Evolutionary conservation across 2,888 invertebrate genomes (phyloP).

Genomic region (Eretmocerus hayati): DNA sequence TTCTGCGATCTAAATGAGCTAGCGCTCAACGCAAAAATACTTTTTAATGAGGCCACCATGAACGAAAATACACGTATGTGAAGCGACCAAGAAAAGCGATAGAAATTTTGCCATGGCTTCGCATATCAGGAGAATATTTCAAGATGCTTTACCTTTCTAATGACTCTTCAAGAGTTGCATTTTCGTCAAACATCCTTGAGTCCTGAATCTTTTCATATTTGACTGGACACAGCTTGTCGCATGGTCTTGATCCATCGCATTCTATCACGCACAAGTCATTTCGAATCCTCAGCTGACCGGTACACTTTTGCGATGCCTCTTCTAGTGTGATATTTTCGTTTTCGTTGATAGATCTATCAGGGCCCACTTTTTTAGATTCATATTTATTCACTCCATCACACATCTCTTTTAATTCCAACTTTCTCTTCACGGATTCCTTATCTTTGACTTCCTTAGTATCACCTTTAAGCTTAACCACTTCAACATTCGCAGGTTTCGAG

Average conservation of each 20-base stretch:
- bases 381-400: background rate
- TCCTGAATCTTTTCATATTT: slow-evolving; percentile 42
- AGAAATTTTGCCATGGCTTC: no score
- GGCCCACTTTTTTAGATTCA: slow-evolving; percentile 6
- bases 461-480: slow-evolving; percentile 8
- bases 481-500: slow-evolving; percentile 11
- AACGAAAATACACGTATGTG: no score
- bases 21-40: no score
- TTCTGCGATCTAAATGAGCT: no score
- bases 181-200: slow-evolving; percentile 41
- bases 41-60: no score
- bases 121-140: no score
- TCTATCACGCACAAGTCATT: slow-evolving; percentile 40
- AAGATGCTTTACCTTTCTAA: slow-evolving; percentile 34
- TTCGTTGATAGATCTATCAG: slow-evolving; percentile 1
- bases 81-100: no score
- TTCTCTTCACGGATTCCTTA: slow-evolving; percentile 1
- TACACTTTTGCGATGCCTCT: slow-evolving; percentile 12
- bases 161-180: slow-evolving; percentile 41
- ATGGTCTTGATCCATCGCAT: slow-evolving; percentile 34
- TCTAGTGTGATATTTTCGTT: slow-evolving; percentile 4
- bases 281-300: slow-evolving; percentile 36
- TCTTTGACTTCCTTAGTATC: background rate
- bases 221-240: slow-evolving; percentile 37
- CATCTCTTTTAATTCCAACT: slow-evolving; percentile 3